Base-by-base conservation (phyloP, 1,140 invertebrate genomes). In the Hermatobates lingyangjiaoensis region DNA sequence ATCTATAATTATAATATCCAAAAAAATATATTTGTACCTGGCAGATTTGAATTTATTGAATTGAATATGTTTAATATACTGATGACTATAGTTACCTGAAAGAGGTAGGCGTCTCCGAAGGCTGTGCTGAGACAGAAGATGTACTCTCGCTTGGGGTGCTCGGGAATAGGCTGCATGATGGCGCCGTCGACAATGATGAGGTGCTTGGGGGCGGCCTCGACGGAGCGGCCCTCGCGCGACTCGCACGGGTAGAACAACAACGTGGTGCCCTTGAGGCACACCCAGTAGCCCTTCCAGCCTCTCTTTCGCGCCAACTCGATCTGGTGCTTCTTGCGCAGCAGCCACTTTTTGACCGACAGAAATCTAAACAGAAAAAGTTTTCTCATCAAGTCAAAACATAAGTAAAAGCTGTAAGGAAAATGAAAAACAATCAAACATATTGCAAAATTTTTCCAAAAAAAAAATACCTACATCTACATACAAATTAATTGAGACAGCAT, bases 231-330 rank as follows among this genome's bases (percentile, higher is more conserved):
- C 63, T 91, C 90, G 45, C 90, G 79, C 25, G 89, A 90, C 64
- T 93, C 89, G 65, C 91, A 94, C 1, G 90, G 89, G 68, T 95
- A 96, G 69, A 97, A 97, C 23, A 96, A 76, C 21, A 98, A 74
- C 20, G 91, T 95, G 14, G 92, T 96, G 51, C 93, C 93, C 66
- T 96, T 96, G 48, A 98, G 72, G 68, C 90, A 94, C 12, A 96
- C 91, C 91, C 92, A 97, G 68, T 97, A 97, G 45, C 88, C 87
- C 68, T 95, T 95, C 93, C 93, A 97, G 53, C 89, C 90, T 38
- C 92, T 76, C 66, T 93, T 92, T 20, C 90, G 75, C 2, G 92
- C 92, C 64, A 96, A 69, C 66, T 97, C 92, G 57, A 96, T 87
- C 69, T 95, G 90, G 67, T 92, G 87, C 67, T 94, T 94, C 69